phyloP scores from a whole-genome alignment of 2,113 vertebrate genomes.

The Lathamus discolor region DNA sequence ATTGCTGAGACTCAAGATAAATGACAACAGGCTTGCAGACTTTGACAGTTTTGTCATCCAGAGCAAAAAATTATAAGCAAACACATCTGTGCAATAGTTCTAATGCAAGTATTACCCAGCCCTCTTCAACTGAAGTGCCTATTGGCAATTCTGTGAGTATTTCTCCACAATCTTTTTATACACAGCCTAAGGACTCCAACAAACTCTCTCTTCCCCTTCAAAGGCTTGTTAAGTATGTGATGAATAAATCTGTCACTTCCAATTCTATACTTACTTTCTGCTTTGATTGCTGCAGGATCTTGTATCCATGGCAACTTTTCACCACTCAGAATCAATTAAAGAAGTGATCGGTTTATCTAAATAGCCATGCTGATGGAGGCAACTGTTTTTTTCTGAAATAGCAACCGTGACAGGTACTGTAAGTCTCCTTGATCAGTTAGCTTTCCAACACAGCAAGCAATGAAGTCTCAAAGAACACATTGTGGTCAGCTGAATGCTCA shows the following conservation, averaged over 20 bases:
- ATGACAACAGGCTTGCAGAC: slow-evolving; percentile 30
- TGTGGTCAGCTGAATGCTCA: background rate
- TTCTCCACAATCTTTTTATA: slow-evolving; percentile 73
- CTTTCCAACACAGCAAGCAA: slow-evolving; percentile 39
- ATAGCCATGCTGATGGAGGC: slow-evolving; percentile 67
- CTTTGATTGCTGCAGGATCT: slow-evolving; percentile 76
- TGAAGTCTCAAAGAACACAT: background rate
- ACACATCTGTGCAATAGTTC: slow-evolving; percentile 52
- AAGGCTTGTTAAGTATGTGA: slow-evolving; percentile 81
- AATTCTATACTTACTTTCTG: slow-evolving; percentile 78
- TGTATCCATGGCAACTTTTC: slow-evolving; percentile 82
- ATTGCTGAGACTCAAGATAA: background rate
- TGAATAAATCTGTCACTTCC: slow-evolving; percentile 84
- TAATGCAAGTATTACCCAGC: slow-evolving; percentile 68
- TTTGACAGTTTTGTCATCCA: slow-evolving; percentile 46
- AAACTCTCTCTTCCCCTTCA: slow-evolving; percentile 73
- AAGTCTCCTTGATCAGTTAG: slow-evolving; percentile 37
- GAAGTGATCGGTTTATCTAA: slow-evolving; percentile 76
- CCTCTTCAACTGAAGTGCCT: slow-evolving; percentile 64
- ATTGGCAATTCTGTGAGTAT: slow-evolving; percentile 66
- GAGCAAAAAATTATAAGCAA: slow-evolving; percentile 67
- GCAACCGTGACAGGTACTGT: slow-evolving; percentile 54
- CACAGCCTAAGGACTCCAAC: slow-evolving; percentile 74
- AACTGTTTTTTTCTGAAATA: slow-evolving; percentile 69
- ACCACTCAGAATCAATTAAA: slow-evolving; percentile 77